Percentiles rank a stretch among this genome's conserved stretches.
These are phyloP conservation scores for Drosophila albomicans DNA, from an alignment of 1,140 invertebrate species.

Conservation along the genomic window DNA sequence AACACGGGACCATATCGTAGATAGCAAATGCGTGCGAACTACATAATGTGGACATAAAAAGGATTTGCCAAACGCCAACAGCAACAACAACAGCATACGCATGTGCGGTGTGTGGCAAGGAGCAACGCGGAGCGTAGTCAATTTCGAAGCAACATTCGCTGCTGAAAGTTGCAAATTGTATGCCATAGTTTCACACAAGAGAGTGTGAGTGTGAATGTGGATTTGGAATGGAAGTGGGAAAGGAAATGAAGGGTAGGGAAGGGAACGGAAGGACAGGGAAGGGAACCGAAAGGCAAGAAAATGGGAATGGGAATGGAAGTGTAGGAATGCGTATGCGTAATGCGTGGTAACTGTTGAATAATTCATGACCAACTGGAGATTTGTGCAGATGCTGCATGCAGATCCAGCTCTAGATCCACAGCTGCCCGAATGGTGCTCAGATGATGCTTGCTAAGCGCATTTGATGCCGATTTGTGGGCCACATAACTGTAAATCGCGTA, in stretches of 20 bases:
- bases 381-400: constrained; percentile 66
- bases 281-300: too few relatives aligned
- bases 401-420: constrained; percentile 27
- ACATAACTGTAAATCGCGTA: constrained; percentile 72
- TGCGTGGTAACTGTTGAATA: constrained; percentile 69
- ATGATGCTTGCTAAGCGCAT: constrained; percentile 61
- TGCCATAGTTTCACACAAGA: constrained; percentile 61
- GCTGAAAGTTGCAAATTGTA: constrained; percentile 72
- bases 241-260: too few relatives aligned
- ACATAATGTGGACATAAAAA: constrained; percentile 84
- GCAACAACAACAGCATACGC: constrained; percentile 12
- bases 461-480: constrained; percentile 76
- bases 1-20: constrained; percentile 8
- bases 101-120: constrained; percentile 14
- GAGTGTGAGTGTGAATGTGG: background rate
- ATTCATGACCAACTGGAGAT: constrained; percentile 80
- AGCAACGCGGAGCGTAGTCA: constrained; percentile 38
- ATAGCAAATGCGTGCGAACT: constrained; percentile 73
- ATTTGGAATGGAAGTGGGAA: background rate
- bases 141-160: constrained; percentile 61
- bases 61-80: constrained; percentile 71
- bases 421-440: constrained; percentile 31
- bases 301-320: constrained; percentile 5
- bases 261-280: background rate
- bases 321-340: constrained; percentile 34